Evolutionary conservation across 1,140 invertebrate genomes (phyloP).

Genomic region (Brachystomella parvula): DNA sequence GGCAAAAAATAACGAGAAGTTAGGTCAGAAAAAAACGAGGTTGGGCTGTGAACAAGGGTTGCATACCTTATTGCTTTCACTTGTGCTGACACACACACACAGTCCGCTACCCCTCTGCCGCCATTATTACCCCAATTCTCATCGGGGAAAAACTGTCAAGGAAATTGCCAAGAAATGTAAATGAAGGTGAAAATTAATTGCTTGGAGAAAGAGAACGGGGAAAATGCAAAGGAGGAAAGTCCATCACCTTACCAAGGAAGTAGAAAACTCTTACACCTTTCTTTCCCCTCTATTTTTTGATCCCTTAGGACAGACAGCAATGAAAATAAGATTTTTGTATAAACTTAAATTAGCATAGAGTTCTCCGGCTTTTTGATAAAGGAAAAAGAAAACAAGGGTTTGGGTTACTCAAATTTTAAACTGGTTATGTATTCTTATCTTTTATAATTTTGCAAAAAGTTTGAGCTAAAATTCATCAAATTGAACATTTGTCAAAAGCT

Average conservation of each 20-base stretch:
- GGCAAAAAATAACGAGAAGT: not conserved
- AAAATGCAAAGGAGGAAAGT: not conserved
- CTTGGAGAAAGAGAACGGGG: slow-evolving; percentile 10
- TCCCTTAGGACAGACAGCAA: no score
- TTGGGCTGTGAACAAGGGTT: not conserved
- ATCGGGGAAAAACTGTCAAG: slow-evolving; percentile 16
- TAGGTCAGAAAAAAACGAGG: not conserved
- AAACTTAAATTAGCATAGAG: no score
- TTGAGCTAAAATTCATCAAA: no score
- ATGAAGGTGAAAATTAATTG: slow-evolving; percentile 33
- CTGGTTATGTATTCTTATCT: no score
- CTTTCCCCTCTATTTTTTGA: no score
- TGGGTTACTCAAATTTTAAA: no score
- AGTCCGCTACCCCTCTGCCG: not conserved
- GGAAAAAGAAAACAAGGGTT: no score
- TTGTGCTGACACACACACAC: not conserved
- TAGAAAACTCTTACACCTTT: no score
- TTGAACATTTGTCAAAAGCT: no score
- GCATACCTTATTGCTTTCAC: not conserved
- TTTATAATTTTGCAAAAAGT: no score
- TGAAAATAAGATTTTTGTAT: no score
- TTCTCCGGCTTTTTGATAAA: no score
- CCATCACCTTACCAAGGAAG: not conserved
- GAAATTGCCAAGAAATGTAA: slow-evolving; percentile 33
- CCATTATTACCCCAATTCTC: slow-evolving; percentile 3